Evolutionary conservation across 53 echinoderm and acorn worm genomes (phyloP), one percentile per base, ranked within the genome.

Genomic region (Temnopleurus reevesii): DNA sequence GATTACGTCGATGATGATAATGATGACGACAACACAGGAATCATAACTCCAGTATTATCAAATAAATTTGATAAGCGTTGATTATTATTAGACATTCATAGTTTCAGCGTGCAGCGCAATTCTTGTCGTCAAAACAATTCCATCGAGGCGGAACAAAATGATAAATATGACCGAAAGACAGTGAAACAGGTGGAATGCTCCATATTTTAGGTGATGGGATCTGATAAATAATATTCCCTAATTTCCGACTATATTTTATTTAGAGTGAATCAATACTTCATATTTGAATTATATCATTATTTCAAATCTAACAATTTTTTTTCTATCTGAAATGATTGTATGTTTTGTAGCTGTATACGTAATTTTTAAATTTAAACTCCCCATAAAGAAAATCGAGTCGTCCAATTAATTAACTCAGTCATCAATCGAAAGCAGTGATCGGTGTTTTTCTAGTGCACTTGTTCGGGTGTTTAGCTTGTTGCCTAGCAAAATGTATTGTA

Each of bases 401-500:
- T 60, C 86, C 86, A 86, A 86, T 60, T 59, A 60, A 41, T 86
- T 59, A 86, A 36, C 34, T 83, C 83, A 38, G 35, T 41, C 54
- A 55, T 83, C 30, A 41, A 30, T 33, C 31, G 26, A 15, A 79
- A 7, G 10, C 34, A 21, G 15, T 18, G 36, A 31, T n/a, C 28
- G 28, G n/a, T 2, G 29, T 12, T 25, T 27, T 36, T 21, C 28
- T 6, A 34, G 27, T 57, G 41, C n/a, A 6, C 27, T 23, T 5
- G n/a, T 12, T 27, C 27, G 27, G 45, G 61, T 86, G 86, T 86
- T 86, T 65, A 51, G 66, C 49, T 51, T 87, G 88, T 87, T 87
- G 88, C 88, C 88, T 87, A 87, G 88, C 88, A 87, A 87, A 87
- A 71, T 23, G 47, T 64, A 71, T 51, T 71, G 88, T 87, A 34